phyloP scores from a whole-genome alignment of 2,113 vertebrate genomes.

The Notothenia coriiceps region DNA sequence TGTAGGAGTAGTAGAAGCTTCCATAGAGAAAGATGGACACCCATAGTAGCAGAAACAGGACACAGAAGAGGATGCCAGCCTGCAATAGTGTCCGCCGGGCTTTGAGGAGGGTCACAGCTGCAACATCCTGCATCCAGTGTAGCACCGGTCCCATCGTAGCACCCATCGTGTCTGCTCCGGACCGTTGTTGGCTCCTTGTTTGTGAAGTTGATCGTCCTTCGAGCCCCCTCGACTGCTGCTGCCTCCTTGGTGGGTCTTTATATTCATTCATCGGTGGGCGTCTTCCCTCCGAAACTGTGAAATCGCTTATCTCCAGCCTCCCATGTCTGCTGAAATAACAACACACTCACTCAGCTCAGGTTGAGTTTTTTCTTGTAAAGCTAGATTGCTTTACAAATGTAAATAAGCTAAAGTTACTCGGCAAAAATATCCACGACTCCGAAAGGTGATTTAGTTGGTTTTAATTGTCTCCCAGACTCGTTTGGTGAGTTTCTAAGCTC shows the following conservation, averaged over 20 bases:
- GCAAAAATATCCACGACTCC: accelerated
- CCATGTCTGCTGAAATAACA: constrained; percentile 15
- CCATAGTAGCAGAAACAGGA: constrained; percentile 89
- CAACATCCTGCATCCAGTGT: constrained; percentile 89
- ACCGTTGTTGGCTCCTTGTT: constrained; percentile 20
- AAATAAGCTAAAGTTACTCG: not conserved
- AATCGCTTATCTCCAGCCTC: constrained; percentile 48
- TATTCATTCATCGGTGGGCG: constrained; percentile 62
- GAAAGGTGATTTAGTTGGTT: not conserved
- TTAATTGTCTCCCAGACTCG: not conserved
- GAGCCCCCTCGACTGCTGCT: constrained; percentile 24
- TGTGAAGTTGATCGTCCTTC: constrained; percentile 24
- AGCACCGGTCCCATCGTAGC: constrained; percentile 76
- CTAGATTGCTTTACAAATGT: not conserved
- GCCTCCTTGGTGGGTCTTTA: constrained; percentile 23
- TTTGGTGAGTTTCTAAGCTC: not conserved
- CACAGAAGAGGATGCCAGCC: constrained; percentile 87
- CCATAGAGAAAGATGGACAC: constrained; percentile 93
- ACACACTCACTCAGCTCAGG: not conserved
- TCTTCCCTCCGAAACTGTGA: constrained; percentile 22
- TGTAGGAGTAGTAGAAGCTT: constrained; percentile 95
- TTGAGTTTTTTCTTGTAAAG: not conserved
- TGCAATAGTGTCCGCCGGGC: constrained; percentile 89
- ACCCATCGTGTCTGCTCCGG: constrained; percentile 51
- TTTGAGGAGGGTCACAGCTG: constrained; percentile 83